Evolutionary conservation across 92 coral and sea anemone species (phyloP), one percentile per base, ranked within the genome.

Genomic region (Heteractis magnifica): DNA sequence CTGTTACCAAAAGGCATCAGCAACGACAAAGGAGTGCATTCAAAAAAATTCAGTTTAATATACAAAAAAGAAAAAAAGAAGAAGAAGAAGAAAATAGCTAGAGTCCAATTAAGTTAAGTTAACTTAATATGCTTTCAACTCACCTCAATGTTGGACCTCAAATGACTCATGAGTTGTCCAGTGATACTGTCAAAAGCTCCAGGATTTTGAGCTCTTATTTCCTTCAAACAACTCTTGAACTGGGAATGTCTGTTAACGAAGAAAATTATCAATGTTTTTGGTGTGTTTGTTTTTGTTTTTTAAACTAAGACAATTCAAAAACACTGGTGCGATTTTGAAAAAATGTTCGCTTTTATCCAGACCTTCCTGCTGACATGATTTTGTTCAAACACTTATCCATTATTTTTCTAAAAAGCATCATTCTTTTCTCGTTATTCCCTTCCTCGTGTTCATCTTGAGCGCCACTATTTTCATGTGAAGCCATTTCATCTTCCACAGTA

Each of bases 91-190:
- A 26, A 26, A 26, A 26, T 26, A 26, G 26, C 26, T 26, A 26
- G 26, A 26, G 1, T 26, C 1, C n/a, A n/a, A n/a, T n/a, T n/a
- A n/a, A n/a, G n/a, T n/a, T n/a, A n/a, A n/a, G n/a, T n/a, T n/a
- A n/a, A n/a, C 34, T 34, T 34, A 2, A 34, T 34, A 34, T 34
- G 44, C 44, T 34, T 34, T 15, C 15, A 5, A 71, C 78, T 10
- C 77, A 94, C 98, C 93, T 95, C 95, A 9, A 95, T 90, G 60
- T 92, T 95, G n/a, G 87, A 75, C 55, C 77, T 91, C 65, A 93
- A 87, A 77, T 82, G 90, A 52, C 88, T 86, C 97, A 93, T 90
- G 52, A 95, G 89, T 77, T 95, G 98, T 60, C 90, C 92, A 19
- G 92, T 89, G 68, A 93, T 87, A 71, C 85, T 92, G 71, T 83